phyloP scores from a whole-genome alignment of 1,140 invertebrate genomes.

The Akabosia matsudoensis region DNA sequence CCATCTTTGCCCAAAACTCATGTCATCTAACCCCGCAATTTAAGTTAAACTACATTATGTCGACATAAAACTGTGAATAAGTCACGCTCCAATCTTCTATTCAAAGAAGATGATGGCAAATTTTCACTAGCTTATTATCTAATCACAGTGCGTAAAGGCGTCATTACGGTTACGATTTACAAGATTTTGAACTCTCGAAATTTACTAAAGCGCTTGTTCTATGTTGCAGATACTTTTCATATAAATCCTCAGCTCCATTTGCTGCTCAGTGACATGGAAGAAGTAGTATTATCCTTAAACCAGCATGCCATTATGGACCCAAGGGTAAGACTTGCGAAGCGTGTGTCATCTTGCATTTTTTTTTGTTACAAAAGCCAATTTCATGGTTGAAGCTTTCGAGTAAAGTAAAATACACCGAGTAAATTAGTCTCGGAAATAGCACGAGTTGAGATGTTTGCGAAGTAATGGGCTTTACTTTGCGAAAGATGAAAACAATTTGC shows the following conservation, averaged over 20 bases:
- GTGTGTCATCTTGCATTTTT: neutral
- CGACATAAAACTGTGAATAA: no score
- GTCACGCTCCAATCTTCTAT: no score
- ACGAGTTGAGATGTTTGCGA: neutral
- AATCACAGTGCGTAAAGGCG: no score
- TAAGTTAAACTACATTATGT: no score
- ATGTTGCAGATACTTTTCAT: slow-evolving; percentile 79
- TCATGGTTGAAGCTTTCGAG: neutral
- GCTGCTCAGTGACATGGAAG: slow-evolving; percentile 74
- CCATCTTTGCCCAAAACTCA: no score
- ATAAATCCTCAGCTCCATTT: slow-evolving; percentile 87
- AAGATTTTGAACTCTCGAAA: no score
- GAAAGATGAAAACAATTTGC: neutral
- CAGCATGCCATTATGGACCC: slow-evolving; percentile 89
- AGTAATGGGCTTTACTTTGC: neutral
- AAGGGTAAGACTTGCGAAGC: slow-evolving; percentile 57
- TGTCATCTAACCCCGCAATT: no score
- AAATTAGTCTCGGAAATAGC: neutral
- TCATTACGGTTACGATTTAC: no score
- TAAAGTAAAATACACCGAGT: neutral
- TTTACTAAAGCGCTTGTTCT: slow-evolving; percentile 17
- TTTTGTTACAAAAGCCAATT: neutral
- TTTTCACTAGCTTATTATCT: no score
- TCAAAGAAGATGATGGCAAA: no score
- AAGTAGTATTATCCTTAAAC: slow-evolving; percentile 80